Base-by-base conservation (phyloP, 2,888 invertebrate genomes). In the Bombylius discolor region DNA sequence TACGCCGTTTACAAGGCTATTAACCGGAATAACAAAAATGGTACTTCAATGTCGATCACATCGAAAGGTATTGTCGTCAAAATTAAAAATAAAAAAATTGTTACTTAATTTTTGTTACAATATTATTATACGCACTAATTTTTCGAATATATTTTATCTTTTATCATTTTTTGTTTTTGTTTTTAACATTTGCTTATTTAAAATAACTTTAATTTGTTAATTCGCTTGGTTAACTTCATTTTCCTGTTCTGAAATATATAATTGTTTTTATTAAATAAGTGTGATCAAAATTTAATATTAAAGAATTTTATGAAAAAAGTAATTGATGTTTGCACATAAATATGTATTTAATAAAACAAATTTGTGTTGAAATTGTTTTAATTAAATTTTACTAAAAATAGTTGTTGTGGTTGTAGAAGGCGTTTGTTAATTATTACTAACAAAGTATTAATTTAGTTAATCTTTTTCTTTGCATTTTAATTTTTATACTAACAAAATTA, bases 31-130 rank as follows among this genome's bases (percentile, higher is more conserved):
- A 11, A 11, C 1, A 34, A 52, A 46, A 39, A 56, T 52, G 49
- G 52, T 45, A 56, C 49, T 46, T 23, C 55, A 51, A 55, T 42
- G 39, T 49, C 36, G 14, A 33, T 52, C 52, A 49, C 56, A 56
- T 52, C 56, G 52, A 39, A 56, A 56, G 56, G 56, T 56, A 51
- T 55, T 47, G 39, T 42, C 39, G 12, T 11, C 39, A 33, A 34
- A 33, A 47, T 4, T 7, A 46, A 46, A 8, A 46, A 14, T 14
- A 47, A 23, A 47, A 31, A 31, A 9, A 23, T 7, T 46, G 5
- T 46, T 23, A 31, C 9, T 31, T 47, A 47, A 31, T 47, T 14
- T 47, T 8, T 46, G 11, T 47, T 8, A 42, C 8, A 42, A 42
- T 42, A 7, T 42, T 42, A 23, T 42, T 42, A 11, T 42, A 42